Base-by-base conservation (phyloP, 2,113 vertebrate species). In the Neodontobutis hainanensis region DNA sequence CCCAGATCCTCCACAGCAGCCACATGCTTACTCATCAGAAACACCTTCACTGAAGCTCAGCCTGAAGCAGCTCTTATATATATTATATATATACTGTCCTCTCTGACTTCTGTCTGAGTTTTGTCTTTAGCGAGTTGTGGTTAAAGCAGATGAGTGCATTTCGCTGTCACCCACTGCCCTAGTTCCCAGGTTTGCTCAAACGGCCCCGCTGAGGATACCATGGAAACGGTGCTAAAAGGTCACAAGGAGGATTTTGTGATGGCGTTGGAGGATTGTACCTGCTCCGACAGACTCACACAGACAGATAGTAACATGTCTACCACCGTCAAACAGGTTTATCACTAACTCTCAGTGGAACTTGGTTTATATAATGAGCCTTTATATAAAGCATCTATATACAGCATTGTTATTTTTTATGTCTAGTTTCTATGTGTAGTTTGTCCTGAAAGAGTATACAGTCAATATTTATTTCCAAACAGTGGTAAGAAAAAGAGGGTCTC, bases 211-310 rank as follows among this genome's bases (percentile, higher is more conserved):
- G 36, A 53, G 67, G 76, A 19, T 52, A 10, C 71, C 65, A 76
- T 66, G 77, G 70, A 48, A 75, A 84, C 15, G 7, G 56, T 34
- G 65, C 65, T 56, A 56, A 73, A 77, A 47, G 63, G 69, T 68
- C 45, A 35, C 3, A 0, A 44, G 58, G 79, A 76, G 40, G 45
- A 64, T 40, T 34, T 42, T 32, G 45, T 53, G 45, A 73, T 56
- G 75, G 35, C 38, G 8, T 40, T 88, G 65, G 70, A 56, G 27
- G 61, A 79, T 74, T 47, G 11, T 60, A 61, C 19, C 35, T 70
- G 43, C 75, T 70, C 38, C 36, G 50, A 64, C 47, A 53, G 57
- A 47, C 58, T 51, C 55, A 75, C 73, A 70, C 74, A 61, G 60
- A 44, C 69, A 72, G 7, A 0, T 16, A 27, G 4, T 27, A 62